These are phyloP conservation scores for Eulimnadia texana DNA, from an alignment of 1,140 invertebrate species.

Conservation along the genomic window DNA sequence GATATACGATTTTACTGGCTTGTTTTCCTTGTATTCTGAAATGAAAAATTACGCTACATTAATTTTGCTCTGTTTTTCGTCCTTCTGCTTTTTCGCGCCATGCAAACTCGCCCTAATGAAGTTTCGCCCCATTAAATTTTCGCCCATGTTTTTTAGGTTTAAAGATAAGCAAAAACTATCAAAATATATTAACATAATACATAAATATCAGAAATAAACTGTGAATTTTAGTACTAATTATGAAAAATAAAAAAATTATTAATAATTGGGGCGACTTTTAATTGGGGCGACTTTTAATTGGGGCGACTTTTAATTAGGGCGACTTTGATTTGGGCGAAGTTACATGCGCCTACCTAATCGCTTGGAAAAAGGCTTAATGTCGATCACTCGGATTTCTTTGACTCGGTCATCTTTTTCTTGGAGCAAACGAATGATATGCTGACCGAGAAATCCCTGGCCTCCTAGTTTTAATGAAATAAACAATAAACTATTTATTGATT, in stretches of 20 bases:
- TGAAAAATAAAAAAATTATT: too few species aligned
- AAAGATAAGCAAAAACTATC: too few species aligned
- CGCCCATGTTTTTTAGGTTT: too few species aligned
- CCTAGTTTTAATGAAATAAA: constrained; percentile 31
- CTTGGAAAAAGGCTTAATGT: constrained; percentile 39
- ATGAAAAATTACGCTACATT: constrained; percentile 12
- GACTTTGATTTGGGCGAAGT: not conserved
- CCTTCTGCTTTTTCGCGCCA: not conserved
- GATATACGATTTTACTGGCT: constrained; percentile 30
- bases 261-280: too few species aligned
- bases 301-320: not conserved
- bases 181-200: too few species aligned
- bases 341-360: constrained; percentile 32
- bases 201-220: not conserved
- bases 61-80: not conserved
- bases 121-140: too few species aligned
- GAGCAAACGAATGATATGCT: constrained; percentile 42
- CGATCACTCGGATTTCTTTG: constrained; percentile 43
- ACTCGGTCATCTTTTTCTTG: constrained; percentile 35
- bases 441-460: constrained; percentile 47
- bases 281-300: not conserved
- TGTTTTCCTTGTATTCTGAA: constrained; percentile 27
- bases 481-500: not conserved
- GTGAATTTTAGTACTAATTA: not conserved
- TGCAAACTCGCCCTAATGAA: too few species aligned